These are phyloP conservation scores for Cottus gobio DNA, from an alignment of 2,113 vertebrate genomes.

Conservation along the genomic window DNA sequence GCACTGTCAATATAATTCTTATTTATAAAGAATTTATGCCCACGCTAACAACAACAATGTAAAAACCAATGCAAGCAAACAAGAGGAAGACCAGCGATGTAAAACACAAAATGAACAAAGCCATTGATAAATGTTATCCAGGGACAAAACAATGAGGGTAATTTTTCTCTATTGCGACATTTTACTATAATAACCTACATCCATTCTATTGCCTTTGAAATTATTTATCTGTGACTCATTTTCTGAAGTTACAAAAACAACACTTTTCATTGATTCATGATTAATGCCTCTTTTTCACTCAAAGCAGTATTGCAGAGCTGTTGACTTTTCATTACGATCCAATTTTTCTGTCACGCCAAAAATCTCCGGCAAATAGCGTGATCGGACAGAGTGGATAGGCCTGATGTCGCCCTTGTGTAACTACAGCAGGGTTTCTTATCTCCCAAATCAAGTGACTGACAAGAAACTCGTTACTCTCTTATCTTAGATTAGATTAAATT, in stretches of 20 bases:
- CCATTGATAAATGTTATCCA: neutral
- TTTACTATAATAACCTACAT: neutral
- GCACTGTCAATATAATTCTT: neutral
- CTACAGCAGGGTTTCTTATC: constrained; percentile 24
- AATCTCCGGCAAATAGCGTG: neutral
- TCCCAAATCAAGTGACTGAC: constrained; percentile 46
- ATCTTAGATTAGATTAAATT: constrained; percentile 55
- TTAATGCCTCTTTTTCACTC: constrained; percentile 2
- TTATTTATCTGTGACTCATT: constrained; percentile 13
- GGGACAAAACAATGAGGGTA: neutral
- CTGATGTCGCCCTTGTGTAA: constrained; percentile 29
- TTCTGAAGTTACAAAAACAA: constrained; percentile 8
- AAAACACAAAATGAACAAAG: neutral
- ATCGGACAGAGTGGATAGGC: constrained; percentile 11
- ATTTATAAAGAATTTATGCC: neutral
- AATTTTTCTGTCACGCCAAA: constrained; percentile 10
- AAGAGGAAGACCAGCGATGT: neutral
- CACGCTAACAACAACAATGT: neutral
- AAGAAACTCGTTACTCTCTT: constrained; percentile 44
- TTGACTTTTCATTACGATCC: constrained; percentile 34
- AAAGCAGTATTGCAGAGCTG: neutral
- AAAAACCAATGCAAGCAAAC: neutral
- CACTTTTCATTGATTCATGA: constrained; percentile 8
- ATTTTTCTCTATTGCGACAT: neutral
- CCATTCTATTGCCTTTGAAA: neutral